Evolutionary conservation across 2,888 invertebrate species (phyloP).

Genomic region (Sminthurides aquaticus): DNA sequence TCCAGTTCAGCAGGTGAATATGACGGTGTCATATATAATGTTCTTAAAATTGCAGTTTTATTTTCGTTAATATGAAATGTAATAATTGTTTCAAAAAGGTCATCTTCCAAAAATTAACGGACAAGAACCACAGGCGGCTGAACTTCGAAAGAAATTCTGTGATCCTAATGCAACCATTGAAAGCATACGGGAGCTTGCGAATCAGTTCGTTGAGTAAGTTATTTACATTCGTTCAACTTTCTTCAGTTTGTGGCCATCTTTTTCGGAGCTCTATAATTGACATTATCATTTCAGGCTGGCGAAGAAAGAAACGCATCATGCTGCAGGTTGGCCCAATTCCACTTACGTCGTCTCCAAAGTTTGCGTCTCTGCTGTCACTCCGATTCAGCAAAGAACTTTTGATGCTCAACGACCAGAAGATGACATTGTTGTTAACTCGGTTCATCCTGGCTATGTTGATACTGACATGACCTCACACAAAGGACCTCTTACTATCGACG

Average conservation of each 20-base stretch:
- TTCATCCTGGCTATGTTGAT: constrained; percentile 68
- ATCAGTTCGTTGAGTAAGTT: constrained; percentile 58
- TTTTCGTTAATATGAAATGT: background rate
- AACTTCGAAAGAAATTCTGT: constrained; percentile 53
- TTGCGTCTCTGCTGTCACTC: constrained; percentile 60
- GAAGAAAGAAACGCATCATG: constrained; percentile 49
- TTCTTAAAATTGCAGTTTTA: background rate
- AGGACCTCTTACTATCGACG: constrained; percentile 56
- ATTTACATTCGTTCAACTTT: background rate
- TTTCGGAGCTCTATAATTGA: background rate
- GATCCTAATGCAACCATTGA: constrained; percentile 55
- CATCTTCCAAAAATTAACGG: constrained; percentile 51
- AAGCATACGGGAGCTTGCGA: constrained; percentile 57
- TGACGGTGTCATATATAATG: background rate
- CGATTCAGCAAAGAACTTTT: constrained; percentile 59
- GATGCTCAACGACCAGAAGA: constrained; percentile 50
- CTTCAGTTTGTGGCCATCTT: background rate
- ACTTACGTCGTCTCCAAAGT: constrained; percentile 68
- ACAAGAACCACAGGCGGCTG: constrained; percentile 45
- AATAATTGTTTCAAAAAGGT: constrained; percentile 11
- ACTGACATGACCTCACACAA: constrained; percentile 70
- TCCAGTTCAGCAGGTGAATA: constrained; percentile 57
- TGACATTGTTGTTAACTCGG: constrained; percentile 62
- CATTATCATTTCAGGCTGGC: constrained; percentile 45
- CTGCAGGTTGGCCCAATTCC: constrained; percentile 57